Evolutionary conservation across 1,140 invertebrate genomes (phyloP).

Genomic region (Hycleus phaleratus): DNA sequence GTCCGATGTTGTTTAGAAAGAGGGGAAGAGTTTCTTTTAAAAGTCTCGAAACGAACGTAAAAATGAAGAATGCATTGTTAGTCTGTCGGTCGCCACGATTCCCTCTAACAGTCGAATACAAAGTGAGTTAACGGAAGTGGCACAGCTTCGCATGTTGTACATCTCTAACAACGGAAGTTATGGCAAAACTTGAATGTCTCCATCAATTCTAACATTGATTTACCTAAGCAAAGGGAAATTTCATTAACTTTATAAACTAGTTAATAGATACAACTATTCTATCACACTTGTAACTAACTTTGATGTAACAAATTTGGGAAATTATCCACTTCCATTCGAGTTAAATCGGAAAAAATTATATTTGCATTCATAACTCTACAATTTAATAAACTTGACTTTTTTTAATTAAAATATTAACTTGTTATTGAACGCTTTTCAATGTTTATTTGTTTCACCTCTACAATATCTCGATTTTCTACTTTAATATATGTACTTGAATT

Average conservation of each 20-base stretch:
- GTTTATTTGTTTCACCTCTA: too few relatives aligned
- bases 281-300: too few relatives aligned
- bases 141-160: constrained; percentile 6
- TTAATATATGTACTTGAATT: too few relatives aligned
- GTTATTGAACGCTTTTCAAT: too few relatives aligned
- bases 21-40: constrained; percentile 10
- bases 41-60: constrained; percentile 6
- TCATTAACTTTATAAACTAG: constrained; percentile 16
- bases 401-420: too few relatives aligned
- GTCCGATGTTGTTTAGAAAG: constrained; percentile 8
- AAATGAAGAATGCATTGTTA: constrained; percentile 6
- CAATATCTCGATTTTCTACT: too few relatives aligned
- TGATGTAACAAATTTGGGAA: too few relatives aligned
- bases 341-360: too few relatives aligned
- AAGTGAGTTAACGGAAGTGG: constrained; percentile 15
- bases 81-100: constrained; percentile 9
- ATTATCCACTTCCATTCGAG: too few relatives aligned
- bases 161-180: constrained; percentile 10
- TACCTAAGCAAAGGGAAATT: constrained; percentile 17
- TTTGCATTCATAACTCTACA: too few relatives aligned
- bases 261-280: neutral
- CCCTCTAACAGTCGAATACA: constrained; percentile 13
- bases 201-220: constrained; percentile 17
- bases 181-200: constrained; percentile 18
- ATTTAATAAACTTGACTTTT: too few relatives aligned